Conservation (phyloP, 2,797 vertebrate species). For the Melanogrammus aeglefinus region DNA sequence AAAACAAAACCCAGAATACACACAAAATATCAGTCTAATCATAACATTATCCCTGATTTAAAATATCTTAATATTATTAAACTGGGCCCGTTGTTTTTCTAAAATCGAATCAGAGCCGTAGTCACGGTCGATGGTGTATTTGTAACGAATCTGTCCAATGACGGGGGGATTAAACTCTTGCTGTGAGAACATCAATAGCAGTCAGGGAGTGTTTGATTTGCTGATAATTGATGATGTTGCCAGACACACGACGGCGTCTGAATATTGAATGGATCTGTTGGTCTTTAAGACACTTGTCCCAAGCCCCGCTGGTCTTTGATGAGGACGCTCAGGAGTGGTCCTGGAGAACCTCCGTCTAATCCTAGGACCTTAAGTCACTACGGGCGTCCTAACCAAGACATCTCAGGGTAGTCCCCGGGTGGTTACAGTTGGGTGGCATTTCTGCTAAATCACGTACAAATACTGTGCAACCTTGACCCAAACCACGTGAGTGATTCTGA, state of each 20-base stretch:
- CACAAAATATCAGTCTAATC: not conserved
- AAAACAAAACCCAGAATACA: not conserved
- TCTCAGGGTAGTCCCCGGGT: too few relatives aligned
- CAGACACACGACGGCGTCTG: not conserved
- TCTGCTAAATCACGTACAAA: too few relatives aligned
- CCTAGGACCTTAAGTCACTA: not conserved
- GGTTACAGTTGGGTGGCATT: not conserved
- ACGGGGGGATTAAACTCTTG: not conserved
- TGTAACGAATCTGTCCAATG: not conserved
- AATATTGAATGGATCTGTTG: not conserved
- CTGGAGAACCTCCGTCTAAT: not conserved
- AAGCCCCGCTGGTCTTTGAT: not conserved
- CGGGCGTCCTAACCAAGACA: not conserved
- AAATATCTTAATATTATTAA: not conserved
- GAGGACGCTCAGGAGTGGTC: not conserved
- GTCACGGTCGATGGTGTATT: not conserved
- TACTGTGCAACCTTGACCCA: too few relatives aligned
- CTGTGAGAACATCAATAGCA: constrained; percentile 6
- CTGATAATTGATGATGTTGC: not conserved
- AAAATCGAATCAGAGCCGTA: not conserved
- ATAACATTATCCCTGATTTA: not conserved
- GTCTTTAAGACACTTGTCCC: not conserved
- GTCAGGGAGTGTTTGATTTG: not conserved
- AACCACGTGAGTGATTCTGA: not conserved
- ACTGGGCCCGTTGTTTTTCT: not conserved